A percentile compares a stretch with the other conserved stretches of the same genome.
Evolutionary conservation across 2,888 invertebrate genomes (phyloP).

Genomic region (Digitonthophagus gazella): DNA sequence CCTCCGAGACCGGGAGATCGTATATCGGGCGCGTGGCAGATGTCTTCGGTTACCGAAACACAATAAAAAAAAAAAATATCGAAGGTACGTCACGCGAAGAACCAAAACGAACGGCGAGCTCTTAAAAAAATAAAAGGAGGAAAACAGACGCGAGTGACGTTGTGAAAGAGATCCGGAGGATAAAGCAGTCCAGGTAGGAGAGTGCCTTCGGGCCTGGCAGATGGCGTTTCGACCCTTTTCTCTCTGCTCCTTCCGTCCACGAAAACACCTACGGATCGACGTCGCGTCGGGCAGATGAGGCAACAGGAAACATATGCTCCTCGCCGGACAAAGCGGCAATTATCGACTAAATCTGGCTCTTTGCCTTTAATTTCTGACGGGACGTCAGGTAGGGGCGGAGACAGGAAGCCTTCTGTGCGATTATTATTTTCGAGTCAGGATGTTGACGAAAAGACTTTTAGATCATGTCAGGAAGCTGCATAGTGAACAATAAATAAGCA

Average conservation of each 20-base stretch:
- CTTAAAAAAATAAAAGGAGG: neutral
- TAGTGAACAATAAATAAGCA: no score
- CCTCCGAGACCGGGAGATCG: neutral
- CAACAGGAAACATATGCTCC: conserved; percentile 12
- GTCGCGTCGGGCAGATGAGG: conserved; percentile 16
- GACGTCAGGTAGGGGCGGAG: neutral
- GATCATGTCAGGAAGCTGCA: no score
- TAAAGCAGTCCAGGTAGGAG: neutral
- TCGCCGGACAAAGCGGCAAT: neutral
- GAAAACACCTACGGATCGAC: conserved; percentile 4
- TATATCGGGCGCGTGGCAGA: neutral
- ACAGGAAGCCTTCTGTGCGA: neutral
- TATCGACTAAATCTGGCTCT: neutral
- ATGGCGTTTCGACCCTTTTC: neutral
- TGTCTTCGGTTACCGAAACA: neutral
- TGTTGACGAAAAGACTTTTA: neutral
- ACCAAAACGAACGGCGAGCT: neutral
- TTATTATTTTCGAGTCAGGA: neutral
- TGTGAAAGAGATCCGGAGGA: neutral
- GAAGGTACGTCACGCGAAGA: neutral
- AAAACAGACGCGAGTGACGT: neutral
- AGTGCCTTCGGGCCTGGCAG: neutral
- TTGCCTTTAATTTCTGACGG: neutral
- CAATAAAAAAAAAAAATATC: neutral
- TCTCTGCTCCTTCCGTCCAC: conserved; percentile 7